Evolutionary conservation across 2,113 vertebrate genomes (phyloP).

Genomic region (Nannobrachium achirus): DNA sequence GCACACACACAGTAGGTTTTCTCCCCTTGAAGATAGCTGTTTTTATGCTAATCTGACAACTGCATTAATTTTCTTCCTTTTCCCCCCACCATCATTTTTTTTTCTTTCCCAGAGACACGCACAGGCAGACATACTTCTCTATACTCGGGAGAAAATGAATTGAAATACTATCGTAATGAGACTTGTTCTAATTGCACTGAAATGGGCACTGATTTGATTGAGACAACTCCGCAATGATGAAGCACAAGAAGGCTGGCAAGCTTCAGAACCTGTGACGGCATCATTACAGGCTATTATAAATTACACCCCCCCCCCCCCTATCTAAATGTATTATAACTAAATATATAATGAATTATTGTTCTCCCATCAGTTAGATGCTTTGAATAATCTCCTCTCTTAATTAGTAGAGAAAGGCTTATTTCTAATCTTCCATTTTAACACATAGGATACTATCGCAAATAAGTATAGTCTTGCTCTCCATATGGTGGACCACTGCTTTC

Average conservation of each 20-base stretch:
- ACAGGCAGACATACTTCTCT: conserved; percentile 19
- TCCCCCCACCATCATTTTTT: background rate
- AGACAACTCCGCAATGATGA: conserved; percentile 13
- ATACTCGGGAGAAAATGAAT: conserved; percentile 11
- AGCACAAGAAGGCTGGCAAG: background rate
- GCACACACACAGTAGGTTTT: conserved; percentile 48
- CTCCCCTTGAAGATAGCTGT: conserved; percentile 59
- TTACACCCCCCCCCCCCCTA: too few relatives aligned
- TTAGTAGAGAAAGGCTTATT: conserved; percentile 34
- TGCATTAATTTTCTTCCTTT: conserved; percentile 63
- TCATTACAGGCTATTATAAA: background rate
- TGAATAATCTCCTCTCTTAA: conserved; percentile 36
- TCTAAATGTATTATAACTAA: too few relatives aligned
- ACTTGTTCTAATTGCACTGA: conserved; percentile 41
- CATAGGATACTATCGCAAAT: too few relatives aligned
- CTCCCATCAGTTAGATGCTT: conserved; percentile 7
- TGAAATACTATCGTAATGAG: conserved; percentile 31
- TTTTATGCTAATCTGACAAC: conserved; percentile 72
- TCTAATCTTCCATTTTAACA: conserved; percentile 39
- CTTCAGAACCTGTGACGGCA: conserved; percentile 21
- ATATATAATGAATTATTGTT: background rate
- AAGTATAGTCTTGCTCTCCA: background rate
- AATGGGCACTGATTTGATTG: conserved; percentile 37
- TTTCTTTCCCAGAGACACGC: background rate
- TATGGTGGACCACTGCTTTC: background rate